Evolutionary conservation across 1,140 invertebrate genomes (phyloP), one percentile per base, ranked within the genome.

Genomic region (Megalopta genalis): DNA sequence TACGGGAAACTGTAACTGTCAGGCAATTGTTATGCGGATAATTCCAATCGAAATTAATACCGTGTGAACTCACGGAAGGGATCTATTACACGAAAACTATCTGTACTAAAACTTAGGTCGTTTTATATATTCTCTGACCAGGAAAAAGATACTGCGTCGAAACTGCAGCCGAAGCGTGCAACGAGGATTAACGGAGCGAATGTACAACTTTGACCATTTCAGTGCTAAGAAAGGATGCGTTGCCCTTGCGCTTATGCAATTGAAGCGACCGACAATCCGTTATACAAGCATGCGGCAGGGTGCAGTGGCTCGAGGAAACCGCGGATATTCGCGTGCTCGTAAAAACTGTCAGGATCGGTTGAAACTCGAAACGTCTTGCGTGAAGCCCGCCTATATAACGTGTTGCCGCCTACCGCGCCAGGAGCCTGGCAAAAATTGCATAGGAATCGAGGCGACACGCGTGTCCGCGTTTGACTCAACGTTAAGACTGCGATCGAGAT

Each of bases 351-450:
- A 54, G 46, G 67, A 78, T 88, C 77, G 83, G 87, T 88, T 88
- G 88, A 87, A 91, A 90, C 80, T 86, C 84, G 82, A 90, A 80
- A 87, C 84, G 85, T 71, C 72, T 84, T 77, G 80, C 86, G 78
- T 76, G 79, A 78, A 82, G 72, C 73, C 69, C 57, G 59, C 62
- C 60, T 81, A n/a, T n/a, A 64, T 52, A 74, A 74, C 65, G 66
- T 79, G 62, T 49, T 66, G 71, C 63, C 71, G 71, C 77, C 69
- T 73, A 59, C 70, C 77, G 69, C 62, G 62, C 23, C 77, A 21
- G 39, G 49, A 60, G 39, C 23, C 25, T 27, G 16, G 49, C 46
- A 81, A 81, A 81, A 81, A 81, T 81, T 25, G 59, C 52, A 23
- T 70, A 68, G 65, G 65, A 68, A 59, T 72, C 69, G 46, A 23